Conservation (phyloP, 2,888 invertebrate genomes). For the Aphidius colemani region DNA sequence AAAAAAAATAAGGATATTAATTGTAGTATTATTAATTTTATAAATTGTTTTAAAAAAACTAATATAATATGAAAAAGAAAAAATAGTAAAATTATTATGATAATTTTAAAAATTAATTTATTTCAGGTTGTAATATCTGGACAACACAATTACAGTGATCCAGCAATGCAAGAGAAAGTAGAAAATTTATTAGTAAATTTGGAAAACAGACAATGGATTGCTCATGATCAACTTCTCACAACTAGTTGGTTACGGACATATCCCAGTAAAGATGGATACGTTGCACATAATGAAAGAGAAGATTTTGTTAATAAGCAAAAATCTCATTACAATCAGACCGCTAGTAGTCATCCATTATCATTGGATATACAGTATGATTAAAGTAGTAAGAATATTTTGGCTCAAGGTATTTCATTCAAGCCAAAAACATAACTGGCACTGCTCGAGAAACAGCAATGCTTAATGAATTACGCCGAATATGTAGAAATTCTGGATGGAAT, state of each 20-base stretch:
- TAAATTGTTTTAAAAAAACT: too few relatives aligned
- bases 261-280: slow-evolving; percentile 72
- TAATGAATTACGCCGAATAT: slow-evolving; percentile 75
- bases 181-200: slow-evolving; percentile 77
- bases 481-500: slow-evolving; percentile 77
- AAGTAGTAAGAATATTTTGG: slow-evolving; percentile 76
- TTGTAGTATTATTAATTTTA: too few relatives aligned
- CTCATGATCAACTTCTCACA: slow-evolving; percentile 74
- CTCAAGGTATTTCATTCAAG: slow-evolving; percentile 85
- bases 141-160: slow-evolving; percentile 81
- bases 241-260: slow-evolving; percentile 80
- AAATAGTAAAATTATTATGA: too few relatives aligned
- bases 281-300: slow-evolving; percentile 74
- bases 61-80: too few relatives aligned
- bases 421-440: slow-evolving; percentile 86
- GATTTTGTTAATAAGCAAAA: slow-evolving; percentile 77
- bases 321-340: slow-evolving; percentile 71
- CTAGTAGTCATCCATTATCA: slow-evolving; percentile 66
- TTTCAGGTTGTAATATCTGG: slow-evolving; percentile 79
- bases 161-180: slow-evolving; percentile 74
- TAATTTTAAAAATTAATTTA: slow-evolving; percentile 1
- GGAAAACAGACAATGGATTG: slow-evolving; percentile 81
- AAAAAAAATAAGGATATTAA: too few relatives aligned
- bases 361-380: slow-evolving; percentile 84
- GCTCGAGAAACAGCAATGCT: slow-evolving; percentile 93